A percentile compares a stretch with the other conserved stretches of the same genome.
Evolutionary conservation across 2,888 invertebrate species (phyloP).

Genomic region (Desoria tigrina): DNA sequence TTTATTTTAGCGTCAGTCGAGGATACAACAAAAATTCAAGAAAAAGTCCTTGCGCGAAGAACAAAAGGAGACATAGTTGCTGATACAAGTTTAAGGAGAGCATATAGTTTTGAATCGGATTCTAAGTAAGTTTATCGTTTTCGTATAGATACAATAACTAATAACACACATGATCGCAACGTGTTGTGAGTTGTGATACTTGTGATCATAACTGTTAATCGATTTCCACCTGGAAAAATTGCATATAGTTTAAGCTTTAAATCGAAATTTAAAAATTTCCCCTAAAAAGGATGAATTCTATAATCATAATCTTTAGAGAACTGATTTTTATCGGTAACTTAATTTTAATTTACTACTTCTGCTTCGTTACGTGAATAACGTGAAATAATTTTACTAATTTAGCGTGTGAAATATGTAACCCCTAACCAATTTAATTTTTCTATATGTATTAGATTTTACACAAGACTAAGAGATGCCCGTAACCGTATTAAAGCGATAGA

Average conservation of each 20-base stretch:
- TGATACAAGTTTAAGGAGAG: constrained; percentile 74
- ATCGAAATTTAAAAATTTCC: no score
- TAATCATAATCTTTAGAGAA: not conserved
- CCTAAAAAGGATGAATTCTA: no score
- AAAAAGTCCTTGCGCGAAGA: constrained; percentile 45
- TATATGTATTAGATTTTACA: constrained; percentile 46
- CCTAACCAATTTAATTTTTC: constrained; percentile 19
- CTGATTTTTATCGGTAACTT: not conserved
- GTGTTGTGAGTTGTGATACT: no score
- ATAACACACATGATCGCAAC: no score
- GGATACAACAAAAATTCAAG: constrained; percentile 16
- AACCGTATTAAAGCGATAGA: constrained; percentile 52
- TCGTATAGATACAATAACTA: no score
- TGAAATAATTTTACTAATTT: not conserved
- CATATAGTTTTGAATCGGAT: constrained; percentile 84
- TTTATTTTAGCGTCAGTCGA: not conserved
- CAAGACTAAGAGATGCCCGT: constrained; percentile 52
- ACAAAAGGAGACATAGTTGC: constrained; percentile 47
- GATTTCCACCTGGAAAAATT: no score
- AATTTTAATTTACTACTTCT: no score
- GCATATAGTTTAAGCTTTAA: no score
- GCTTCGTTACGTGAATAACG: no score
- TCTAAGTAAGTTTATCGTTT: constrained; percentile 77
- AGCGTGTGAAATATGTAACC: not conserved
- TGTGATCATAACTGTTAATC: no score